Conservation (phyloP, 2,888 invertebrate species). For the Ecliptopera silaceata region DNA sequence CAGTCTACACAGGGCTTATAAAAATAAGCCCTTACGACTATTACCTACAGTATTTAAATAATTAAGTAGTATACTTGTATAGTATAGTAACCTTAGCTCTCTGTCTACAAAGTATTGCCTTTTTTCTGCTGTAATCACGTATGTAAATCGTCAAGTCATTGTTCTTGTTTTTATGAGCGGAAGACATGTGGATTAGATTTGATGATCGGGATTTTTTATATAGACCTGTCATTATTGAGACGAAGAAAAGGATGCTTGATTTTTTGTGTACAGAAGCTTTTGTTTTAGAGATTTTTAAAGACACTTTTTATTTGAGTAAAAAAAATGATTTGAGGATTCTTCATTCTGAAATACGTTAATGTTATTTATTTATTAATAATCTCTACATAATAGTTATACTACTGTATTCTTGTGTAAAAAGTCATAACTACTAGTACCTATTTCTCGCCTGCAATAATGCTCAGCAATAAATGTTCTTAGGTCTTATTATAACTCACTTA, state of each 20-base stretch:
- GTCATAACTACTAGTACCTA: no score
- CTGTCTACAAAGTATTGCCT: slow-evolving; percentile 34
- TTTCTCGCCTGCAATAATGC: no score
- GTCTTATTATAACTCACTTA: no score
- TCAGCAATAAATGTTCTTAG: no score
- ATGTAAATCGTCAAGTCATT: slow-evolving; percentile 78
- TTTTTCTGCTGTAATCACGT: slow-evolving; percentile 65
- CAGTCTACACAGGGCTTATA: no score
- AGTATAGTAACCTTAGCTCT: not conserved
- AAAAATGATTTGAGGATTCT: not conserved
- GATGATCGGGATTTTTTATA: slow-evolving; percentile 49
- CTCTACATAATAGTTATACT: no score
- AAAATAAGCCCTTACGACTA: no score
- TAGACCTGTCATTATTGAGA: slow-evolving; percentile 39
- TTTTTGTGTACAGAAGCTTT: slow-evolving; percentile 15
- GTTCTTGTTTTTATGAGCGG: slow-evolving; percentile 63
- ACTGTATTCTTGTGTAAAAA: no score
- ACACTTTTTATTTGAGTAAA: no score
- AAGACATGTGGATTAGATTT: slow-evolving; percentile 62
- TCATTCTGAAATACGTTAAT: not conserved
- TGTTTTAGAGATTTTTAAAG: slow-evolving; percentile 10
- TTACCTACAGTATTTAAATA: not conserved
- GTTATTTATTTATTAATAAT: no score
- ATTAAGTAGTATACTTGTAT: not conserved
- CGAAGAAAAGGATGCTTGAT: slow-evolving; percentile 32